These are phyloP conservation scores for Aphaenogaster rudis DNA, from an alignment of 1,140 invertebrate genomes.

Conservation along the genomic window DNA sequence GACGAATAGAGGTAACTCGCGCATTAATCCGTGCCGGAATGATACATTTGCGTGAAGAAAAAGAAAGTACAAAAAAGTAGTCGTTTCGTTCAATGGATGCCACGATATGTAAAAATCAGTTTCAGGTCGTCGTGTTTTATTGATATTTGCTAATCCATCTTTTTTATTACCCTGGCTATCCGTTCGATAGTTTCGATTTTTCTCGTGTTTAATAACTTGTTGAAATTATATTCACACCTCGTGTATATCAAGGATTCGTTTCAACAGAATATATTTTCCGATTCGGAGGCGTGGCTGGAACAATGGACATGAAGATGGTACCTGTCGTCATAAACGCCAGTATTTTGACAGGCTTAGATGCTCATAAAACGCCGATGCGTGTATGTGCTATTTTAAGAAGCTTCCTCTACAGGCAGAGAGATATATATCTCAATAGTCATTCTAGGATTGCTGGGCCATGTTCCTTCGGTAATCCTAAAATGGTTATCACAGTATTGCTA, in stretches of 20 bases:
- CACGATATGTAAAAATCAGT: background rate
- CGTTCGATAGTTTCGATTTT: background rate
- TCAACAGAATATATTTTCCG: slow-evolving; percentile 64
- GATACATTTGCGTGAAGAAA: background rate
- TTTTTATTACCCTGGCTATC: background rate
- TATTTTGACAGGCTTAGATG: slow-evolving; percentile 66
- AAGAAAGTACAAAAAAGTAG: background rate
- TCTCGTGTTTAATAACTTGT: background rate
- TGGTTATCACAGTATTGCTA: slow-evolving; percentile 33
- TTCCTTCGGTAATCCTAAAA: slow-evolving; percentile 1
- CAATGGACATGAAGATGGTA: slow-evolving; percentile 70
- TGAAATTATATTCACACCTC: slow-evolving; percentile 36
- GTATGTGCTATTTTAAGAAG: slow-evolving; percentile 11
- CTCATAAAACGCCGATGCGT: slow-evolving; percentile 68
- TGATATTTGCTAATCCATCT: background rate
- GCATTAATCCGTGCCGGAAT: background rate
- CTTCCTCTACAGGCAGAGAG: background rate
- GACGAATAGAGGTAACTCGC: background rate
- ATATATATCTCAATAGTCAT: background rate
- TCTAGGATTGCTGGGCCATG: background rate
- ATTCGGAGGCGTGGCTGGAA: slow-evolving; percentile 67
- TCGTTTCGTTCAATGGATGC: background rate
- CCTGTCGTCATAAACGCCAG: slow-evolving; percentile 70
- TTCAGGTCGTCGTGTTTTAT: background rate
- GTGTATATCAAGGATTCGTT: slow-evolving; percentile 13